These are phyloP conservation scores for Heterotis niloticus DNA, from an alignment of 2,113 vertebrate genomes.

Conservation along the genomic window DNA sequence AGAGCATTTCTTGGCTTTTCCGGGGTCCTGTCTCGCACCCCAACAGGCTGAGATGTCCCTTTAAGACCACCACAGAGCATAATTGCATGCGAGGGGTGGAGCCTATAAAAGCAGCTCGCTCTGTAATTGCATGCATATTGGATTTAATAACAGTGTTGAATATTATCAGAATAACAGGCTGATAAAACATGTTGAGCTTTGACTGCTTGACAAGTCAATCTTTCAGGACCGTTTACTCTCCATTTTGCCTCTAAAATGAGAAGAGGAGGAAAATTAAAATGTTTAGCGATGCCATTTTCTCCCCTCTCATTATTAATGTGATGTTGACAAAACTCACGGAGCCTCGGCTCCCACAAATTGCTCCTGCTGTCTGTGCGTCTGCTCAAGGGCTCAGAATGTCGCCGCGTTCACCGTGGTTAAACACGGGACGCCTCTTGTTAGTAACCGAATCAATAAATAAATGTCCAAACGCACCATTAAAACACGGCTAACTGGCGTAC, in stretches of 20 bases:
- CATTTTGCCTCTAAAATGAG: slow-evolving; percentile 36
- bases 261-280: background rate
- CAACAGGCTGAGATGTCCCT: slow-evolving; percentile 30
- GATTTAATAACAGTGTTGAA: slow-evolving; percentile 65
- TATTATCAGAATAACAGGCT: slow-evolving; percentile 62
- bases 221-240: slow-evolving; percentile 53
- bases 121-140: slow-evolving; percentile 60
- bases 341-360: background rate
- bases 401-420: too few relatives aligned
- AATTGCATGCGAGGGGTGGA: slow-evolving; percentile 48
- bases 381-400: too few relatives aligned
- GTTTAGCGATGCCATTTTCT: background rate
- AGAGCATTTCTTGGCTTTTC: background rate
- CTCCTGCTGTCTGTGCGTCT: too few relatives aligned
- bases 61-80: slow-evolving; percentile 44
- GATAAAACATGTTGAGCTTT: slow-evolving; percentile 58
- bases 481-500: too few relatives aligned
- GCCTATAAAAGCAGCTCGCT: slow-evolving; percentile 19
- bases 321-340: slow-evolving; percentile 20
- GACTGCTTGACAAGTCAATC: slow-evolving; percentile 69
- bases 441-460: too few relatives aligned
- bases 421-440: too few relatives aligned
- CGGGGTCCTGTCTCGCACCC: background rate
- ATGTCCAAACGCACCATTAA: too few relatives aligned
- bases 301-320: background rate